Percentiles rank a stretch among this genome's conserved stretches.
Conservation (phyloP, 2,888 invertebrate genomes). For the Strigamia maritima region DNA sequence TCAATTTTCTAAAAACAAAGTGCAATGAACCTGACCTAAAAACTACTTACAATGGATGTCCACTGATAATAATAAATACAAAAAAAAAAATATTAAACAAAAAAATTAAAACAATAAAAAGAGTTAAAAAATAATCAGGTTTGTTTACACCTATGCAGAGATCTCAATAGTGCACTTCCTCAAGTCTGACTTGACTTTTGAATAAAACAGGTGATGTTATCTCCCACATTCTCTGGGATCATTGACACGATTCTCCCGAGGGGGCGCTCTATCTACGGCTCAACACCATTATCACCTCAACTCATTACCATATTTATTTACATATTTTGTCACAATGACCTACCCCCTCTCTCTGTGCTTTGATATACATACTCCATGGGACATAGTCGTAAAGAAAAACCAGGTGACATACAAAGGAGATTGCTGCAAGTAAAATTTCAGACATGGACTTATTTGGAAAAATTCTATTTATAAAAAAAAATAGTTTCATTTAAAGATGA, state of each 20-base stretch:
- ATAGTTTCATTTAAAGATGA: too few relatives aligned
- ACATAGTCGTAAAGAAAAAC: conserved; percentile 20
- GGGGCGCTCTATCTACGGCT: conserved; percentile 30
- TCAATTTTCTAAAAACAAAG: not conserved
- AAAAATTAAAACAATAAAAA: not conserved
- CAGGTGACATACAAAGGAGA: conserved; percentile 3
- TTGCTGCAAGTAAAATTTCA: not conserved
- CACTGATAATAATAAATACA: not conserved
- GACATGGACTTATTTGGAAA: not conserved
- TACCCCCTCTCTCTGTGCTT: not conserved
- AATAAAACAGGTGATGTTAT: conserved; percentile 28
- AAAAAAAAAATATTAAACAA: not conserved
- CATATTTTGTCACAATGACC: conserved; percentile 27
- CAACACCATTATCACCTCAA: conserved; percentile 23
- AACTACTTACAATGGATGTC: conserved; percentile 18
- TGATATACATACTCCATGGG: conserved; percentile 18
- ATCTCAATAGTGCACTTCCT: conserved; percentile 28
- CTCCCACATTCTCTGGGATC: conserved; percentile 27
- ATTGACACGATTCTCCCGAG: conserved; percentile 34
- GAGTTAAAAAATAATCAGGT: conserved; percentile 17
- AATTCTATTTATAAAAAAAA: not conserved
- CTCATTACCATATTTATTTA: conserved; percentile 30
- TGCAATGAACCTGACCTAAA: conserved; percentile 31
- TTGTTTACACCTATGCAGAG: conserved; percentile 22
- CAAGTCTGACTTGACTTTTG: conserved; percentile 30